These are phyloP conservation scores for Cistogaster globosa DNA, from an alignment of 2,888 invertebrate genomes.

Conservation along the genomic window DNA sequence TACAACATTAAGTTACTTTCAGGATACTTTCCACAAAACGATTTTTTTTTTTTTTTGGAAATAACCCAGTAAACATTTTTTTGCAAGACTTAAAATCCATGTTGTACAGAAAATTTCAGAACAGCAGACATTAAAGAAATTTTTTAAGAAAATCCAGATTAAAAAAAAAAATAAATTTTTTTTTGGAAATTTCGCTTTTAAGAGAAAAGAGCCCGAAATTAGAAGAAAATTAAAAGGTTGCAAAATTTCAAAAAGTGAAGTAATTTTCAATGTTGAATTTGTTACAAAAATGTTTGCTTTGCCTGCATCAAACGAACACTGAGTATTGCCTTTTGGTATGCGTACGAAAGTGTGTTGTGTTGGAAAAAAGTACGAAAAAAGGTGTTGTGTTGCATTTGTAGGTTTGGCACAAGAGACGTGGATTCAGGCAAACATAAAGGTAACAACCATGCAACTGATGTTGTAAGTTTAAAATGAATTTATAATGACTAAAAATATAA, in stretches of 20 bases:
- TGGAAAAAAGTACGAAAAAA: slow-evolving; percentile 17
- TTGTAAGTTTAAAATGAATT: slow-evolving; percentile 66
- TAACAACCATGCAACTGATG: slow-evolving; percentile 56
- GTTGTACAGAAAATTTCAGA: too few relatives aligned
- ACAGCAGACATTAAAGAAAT: too few relatives aligned
- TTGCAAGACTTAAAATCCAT: too few relatives aligned
- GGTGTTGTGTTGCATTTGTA: background rate
- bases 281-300: background rate
- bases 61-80: background rate
- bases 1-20: background rate
- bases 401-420: background rate
- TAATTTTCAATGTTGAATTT: too few relatives aligned
- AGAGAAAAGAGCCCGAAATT: too few relatives aligned
- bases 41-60: background rate
- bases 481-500: slow-evolving; percentile 63
- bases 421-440: slow-evolving; percentile 16
- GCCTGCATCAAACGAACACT: background rate
- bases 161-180: too few relatives aligned
- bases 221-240: too few relatives aligned
- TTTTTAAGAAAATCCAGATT: too few relatives aligned
- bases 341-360: slow-evolving; percentile 6
- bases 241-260: too few relatives aligned
- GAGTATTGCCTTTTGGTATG: background rate
- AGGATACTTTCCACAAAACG: background rate
- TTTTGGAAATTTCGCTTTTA: too few relatives aligned